Evolutionary conservation across 2,113 vertebrate species (phyloP), one percentile per base, ranked within the genome.

Genomic region (Upupa epops): DNA sequence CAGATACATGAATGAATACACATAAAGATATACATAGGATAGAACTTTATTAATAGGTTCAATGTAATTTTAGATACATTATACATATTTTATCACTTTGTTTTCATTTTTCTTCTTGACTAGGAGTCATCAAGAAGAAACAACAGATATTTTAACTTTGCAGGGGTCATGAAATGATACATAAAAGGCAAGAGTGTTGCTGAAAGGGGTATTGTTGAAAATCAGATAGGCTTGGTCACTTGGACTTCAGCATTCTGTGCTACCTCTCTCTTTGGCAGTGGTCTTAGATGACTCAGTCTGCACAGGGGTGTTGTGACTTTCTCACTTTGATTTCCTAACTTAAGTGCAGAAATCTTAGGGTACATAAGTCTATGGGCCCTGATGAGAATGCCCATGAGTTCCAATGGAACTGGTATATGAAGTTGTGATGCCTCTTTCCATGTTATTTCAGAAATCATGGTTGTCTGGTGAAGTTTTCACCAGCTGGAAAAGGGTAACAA

Each of bases 1-100:
- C 17, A 7, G 61, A n/a, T 48, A 4, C 49, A 18, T 36, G 21
- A 76, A 32, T 13, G 8, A 8, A 3, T 2, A 2, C 32, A 6
- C 11, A 37, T 1, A 51, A 6, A 31, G 9, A 34, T 7, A 17
- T 17, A 9, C 15, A 20, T 2, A 16, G 1, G 19, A 45, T 21
- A 28, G 25, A 32, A 37, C 5, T 17, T 56, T 28, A 74, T 61
- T 61, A 29, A 69, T 31, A 59, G 2, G 4, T 32, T 22, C 8
- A 42, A 19, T 17, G 56, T 19, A 5, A 37, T 68, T 87, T 45
- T 37, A 68, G 29, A n/a, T 36, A 22, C 2, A 9, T 28, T 68
- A 54, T 2, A 2, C 51, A 26, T 36, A 5, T 45, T 68, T 68
- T 68, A 34, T 4, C 6, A 36, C 28, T 17, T 49, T 48, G 5